A percentile compares a stretch with the other conserved stretches of the same genome.
phyloP scores from a whole-genome alignment of 2,888 invertebrate genomes.

The Apodemia hepburni region DNA sequence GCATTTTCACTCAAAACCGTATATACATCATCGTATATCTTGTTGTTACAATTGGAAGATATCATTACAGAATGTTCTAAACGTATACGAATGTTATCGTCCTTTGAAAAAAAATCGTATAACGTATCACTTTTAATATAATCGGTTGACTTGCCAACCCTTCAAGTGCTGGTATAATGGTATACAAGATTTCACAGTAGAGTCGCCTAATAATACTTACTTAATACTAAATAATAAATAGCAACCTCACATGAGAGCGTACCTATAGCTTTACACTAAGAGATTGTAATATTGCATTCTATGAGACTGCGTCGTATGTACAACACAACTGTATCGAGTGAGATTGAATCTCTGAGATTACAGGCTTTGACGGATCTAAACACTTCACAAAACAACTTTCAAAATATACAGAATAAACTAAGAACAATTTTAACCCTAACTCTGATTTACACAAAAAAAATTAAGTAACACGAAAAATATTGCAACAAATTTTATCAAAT shows the following conservation, averaged over 20 bases:
- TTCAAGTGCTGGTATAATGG: slow-evolving; percentile 69
- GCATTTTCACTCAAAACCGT: slow-evolving; percentile 67
- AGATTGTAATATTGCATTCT: slow-evolving; percentile 70
- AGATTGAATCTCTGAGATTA: slow-evolving; percentile 78
- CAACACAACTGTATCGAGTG: slow-evolving; percentile 55
- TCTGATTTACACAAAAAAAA: slow-evolving; percentile 66
- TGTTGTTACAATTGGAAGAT: slow-evolving; percentile 74
- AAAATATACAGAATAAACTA: slow-evolving; percentile 74
- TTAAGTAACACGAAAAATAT: slow-evolving; percentile 71
- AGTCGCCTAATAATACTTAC: slow-evolving; percentile 66
- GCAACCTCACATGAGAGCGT: slow-evolving; percentile 65
- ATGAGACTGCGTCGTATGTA: slow-evolving; percentile 55
- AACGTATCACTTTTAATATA: slow-evolving; percentile 63
- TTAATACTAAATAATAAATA: slow-evolving; percentile 79
- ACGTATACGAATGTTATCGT: slow-evolving; percentile 87
- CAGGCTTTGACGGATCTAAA: slow-evolving; percentile 61
- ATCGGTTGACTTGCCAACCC: slow-evolving; percentile 58
- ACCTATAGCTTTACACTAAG: slow-evolving; percentile 74
- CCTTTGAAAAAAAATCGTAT: slow-evolving; percentile 73
- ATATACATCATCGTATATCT: slow-evolving; percentile 75
- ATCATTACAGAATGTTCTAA: slow-evolving; percentile 70
- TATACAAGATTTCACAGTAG: slow-evolving; percentile 76
- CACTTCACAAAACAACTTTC: slow-evolving; percentile 47
- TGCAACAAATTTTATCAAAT: slow-evolving; percentile 69
- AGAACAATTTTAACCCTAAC: slow-evolving; percentile 57